A percentile compares a stretch with the other conserved stretches of the same genome.
phyloP scores from a whole-genome alignment of 2,797 vertebrate genomes.

The Eidolon dupreanum region DNA sequence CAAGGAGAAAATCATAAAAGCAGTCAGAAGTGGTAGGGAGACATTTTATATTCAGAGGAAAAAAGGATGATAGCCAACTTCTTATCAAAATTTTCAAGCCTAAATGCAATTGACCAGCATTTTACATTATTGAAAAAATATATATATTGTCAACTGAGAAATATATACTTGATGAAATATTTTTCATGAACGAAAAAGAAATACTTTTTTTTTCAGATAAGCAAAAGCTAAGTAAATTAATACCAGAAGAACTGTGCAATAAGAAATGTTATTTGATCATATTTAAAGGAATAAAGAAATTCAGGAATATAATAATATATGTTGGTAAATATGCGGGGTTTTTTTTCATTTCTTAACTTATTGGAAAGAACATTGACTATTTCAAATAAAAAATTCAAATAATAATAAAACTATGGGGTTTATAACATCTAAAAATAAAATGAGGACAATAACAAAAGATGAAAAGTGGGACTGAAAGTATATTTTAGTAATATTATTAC shows the following conservation, averaged over 20 bases:
- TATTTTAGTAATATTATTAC: background rate
- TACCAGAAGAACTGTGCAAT: background rate
- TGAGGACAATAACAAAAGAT: background rate
- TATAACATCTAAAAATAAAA: background rate
- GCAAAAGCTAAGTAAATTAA: background rate
- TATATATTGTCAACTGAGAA: background rate
- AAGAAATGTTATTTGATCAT: background rate
- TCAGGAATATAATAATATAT: background rate
- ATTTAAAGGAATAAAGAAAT: background rate
- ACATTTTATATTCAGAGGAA: background rate
- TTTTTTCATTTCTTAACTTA: background rate
- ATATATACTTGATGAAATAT: background rate
- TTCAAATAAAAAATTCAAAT: background rate
- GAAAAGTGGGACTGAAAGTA: background rate
- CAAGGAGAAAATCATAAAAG: background rate
- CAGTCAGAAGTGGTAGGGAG: background rate
- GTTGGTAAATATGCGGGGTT: background rate
- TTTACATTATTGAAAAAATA: background rate
- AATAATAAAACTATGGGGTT: background rate
- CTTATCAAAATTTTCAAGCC: background rate
- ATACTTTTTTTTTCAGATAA: background rate
- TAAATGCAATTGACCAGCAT: background rate
- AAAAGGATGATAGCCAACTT: background rate
- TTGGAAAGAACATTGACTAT: background rate
- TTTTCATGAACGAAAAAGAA: background rate